Evolutionary conservation across 2,888 invertebrate species (phyloP).

Genomic region (Gymnoscelis rufifasciata): DNA sequence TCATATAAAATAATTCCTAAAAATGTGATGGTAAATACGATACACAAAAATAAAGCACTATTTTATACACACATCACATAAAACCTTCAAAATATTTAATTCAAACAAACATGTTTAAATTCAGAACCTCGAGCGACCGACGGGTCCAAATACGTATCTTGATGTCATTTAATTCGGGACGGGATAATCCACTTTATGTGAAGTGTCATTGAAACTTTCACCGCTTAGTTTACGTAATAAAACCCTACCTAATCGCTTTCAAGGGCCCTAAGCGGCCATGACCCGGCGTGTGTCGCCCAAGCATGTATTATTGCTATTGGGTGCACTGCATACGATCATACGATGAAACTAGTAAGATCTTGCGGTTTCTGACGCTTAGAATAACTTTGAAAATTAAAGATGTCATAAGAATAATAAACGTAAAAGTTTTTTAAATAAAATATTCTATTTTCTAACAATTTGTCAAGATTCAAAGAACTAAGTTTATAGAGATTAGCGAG

Average conservation of each 20-base stretch:
- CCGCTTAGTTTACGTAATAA: slow-evolving; percentile 58
- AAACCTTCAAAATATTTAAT: neutral
- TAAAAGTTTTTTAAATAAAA: too few relatives aligned
- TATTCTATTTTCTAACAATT: too few relatives aligned
- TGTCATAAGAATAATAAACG: too few relatives aligned
- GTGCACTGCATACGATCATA: slow-evolving; percentile 44
- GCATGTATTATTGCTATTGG: slow-evolving; percentile 50
- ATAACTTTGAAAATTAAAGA: neutral
- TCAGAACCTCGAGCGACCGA: neutral
- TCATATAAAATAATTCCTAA: too few relatives aligned
- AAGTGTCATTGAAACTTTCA: slow-evolving; percentile 42
- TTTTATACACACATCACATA: too few relatives aligned
- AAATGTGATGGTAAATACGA: too few relatives aligned
- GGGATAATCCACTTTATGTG: slow-evolving; percentile 37
- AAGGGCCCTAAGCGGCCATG: slow-evolving; percentile 78
- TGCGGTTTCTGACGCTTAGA: neutral
- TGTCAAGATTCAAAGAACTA: too few relatives aligned
- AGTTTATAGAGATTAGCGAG: too few relatives aligned
- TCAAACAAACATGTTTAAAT: neutral
- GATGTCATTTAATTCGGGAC: slow-evolving; percentile 38
- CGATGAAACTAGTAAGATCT: neutral
- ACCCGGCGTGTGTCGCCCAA: slow-evolving; percentile 58
- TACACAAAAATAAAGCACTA: too few relatives aligned
- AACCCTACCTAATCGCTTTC: slow-evolving; percentile 64
- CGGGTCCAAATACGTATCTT: slow-evolving; percentile 8